Conservation (phyloP, 2,113 vertebrate genomes). For the Poicephalus gulielmi region DNA sequence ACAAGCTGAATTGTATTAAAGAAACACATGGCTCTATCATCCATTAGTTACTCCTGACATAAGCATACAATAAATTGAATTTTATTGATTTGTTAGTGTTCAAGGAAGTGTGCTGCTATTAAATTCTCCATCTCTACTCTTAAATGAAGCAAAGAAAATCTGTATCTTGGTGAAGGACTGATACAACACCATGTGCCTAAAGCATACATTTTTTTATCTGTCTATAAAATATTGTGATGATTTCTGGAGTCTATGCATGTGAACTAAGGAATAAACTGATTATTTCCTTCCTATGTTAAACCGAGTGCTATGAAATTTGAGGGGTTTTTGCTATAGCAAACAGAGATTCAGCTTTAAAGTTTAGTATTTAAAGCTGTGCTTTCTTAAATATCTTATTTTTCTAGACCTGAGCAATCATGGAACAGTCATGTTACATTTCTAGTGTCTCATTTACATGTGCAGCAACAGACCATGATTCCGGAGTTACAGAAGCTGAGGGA, state of each 20-base stretch:
- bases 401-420: neutral
- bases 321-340: neutral
- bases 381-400: neutral
- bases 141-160: neutral
- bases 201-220: neutral
- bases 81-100: neutral
- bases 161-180: neutral
- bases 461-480: neutral
- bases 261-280: neutral
- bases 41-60: neutral
- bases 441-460: neutral
- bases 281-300: neutral
- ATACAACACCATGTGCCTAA: neutral
- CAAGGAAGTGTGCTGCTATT: neutral
- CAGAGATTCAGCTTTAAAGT: neutral
- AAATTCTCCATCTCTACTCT: neutral
- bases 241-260: neutral
- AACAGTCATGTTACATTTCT: neutral
- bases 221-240: neutral
- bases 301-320: neutral
- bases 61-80: neutral
- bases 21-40: neutral
- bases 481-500: neutral
- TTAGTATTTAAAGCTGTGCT: neutral
- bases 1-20: neutral